Conservation (phyloP, 2,888 invertebrate species). For the Camptogramma bilineatum region DNA sequence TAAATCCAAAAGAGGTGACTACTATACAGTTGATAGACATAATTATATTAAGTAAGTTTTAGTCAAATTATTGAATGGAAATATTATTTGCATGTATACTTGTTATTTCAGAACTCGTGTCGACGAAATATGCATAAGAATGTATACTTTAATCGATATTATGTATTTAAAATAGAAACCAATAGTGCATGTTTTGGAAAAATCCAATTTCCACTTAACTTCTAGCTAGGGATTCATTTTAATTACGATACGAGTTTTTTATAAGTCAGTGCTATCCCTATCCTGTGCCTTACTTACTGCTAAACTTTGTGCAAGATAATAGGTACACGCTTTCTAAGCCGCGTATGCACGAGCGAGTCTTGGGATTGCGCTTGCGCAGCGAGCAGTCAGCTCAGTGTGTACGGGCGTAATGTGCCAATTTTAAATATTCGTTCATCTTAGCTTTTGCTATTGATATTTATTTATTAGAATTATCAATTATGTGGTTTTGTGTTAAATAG, state of each 20-base stretch:
- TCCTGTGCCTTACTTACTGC: neutral
- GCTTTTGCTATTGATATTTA: conserved; percentile 4
- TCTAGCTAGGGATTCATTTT: too few species aligned
- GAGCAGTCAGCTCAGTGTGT: neutral
- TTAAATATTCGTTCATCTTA: conserved; percentile 1
- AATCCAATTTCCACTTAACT: too few species aligned
- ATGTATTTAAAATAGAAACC: too few species aligned
- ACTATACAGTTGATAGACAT: too few species aligned
- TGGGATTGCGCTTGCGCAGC: neutral
- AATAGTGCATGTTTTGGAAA: too few species aligned
- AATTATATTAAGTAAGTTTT: too few species aligned
- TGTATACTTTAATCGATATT: too few species aligned
- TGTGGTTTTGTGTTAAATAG: neutral
- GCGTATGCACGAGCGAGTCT: neutral
- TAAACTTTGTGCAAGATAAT: neutral
- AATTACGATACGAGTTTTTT: neutral
- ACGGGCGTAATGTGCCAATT: conserved; percentile 13
- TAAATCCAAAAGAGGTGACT: too few species aligned
- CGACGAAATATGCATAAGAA: too few species aligned
- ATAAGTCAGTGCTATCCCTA: neutral
- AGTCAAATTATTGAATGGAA: too few species aligned
- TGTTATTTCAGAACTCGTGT: neutral
- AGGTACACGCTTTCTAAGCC: neutral
- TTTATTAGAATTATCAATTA: neutral
- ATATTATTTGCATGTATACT: neutral